phyloP scores from a whole-genome alignment of 2,888 invertebrate species.

The Nineta flava region DNA sequence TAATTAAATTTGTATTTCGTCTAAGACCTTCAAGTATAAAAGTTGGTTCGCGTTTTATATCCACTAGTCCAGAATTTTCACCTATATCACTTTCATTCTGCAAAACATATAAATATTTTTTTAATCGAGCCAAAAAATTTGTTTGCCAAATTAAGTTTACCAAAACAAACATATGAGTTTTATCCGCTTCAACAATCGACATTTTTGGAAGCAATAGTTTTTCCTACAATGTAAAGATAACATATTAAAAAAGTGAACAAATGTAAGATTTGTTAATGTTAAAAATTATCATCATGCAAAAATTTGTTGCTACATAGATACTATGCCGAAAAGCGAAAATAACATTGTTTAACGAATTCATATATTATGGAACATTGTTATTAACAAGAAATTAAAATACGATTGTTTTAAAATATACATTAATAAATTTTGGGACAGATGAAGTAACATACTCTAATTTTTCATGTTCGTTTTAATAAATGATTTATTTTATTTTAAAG shows the following conservation, averaged over 20 bases:
- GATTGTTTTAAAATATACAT: background rate
- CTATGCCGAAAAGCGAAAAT: too few relatives aligned
- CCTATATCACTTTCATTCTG: too few relatives aligned
- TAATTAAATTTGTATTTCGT: slow-evolving; percentile 3
- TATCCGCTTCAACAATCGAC: background rate
- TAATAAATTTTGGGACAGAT: background rate
- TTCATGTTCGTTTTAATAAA: background rate
- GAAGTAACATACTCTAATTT: background rate
- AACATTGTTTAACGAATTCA: background rate
- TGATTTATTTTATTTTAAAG: background rate
- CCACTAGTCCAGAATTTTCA: background rate
- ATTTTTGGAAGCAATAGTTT: background rate
- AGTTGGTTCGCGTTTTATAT: slow-evolving; percentile 4
- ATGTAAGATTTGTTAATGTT: too few relatives aligned
- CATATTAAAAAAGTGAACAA: too few relatives aligned
- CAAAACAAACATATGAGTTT: background rate
- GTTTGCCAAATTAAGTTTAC: background rate
- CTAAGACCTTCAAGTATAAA: slow-evolving; percentile 3
- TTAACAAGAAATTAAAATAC: background rate
- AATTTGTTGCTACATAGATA: too few relatives aligned
- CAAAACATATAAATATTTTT: too few relatives aligned
- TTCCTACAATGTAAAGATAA: background rate
- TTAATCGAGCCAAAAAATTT: too few relatives aligned
- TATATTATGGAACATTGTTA: background rate
- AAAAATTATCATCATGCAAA: too few relatives aligned